phyloP scores from a whole-genome alignment of 2,797 vertebrate species.

The Mareca strepera region DNA sequence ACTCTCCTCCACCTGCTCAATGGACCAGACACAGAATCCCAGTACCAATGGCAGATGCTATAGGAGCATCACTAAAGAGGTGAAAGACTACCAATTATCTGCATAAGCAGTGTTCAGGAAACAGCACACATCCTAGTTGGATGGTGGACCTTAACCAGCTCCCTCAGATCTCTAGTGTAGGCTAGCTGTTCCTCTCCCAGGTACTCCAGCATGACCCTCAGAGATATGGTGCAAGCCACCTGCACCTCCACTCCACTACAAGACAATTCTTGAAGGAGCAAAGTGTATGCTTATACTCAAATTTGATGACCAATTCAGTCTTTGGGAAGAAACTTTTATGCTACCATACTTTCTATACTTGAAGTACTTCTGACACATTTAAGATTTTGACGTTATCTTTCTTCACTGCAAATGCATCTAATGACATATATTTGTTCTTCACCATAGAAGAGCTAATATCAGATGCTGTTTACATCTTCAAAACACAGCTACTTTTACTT shows the following conservation, averaged over 20 bases:
- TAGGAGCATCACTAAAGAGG: neutral
- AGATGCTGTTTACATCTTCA: neutral
- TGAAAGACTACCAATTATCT: neutral
- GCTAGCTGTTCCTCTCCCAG: neutral
- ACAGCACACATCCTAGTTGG: neutral
- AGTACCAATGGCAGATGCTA: neutral
- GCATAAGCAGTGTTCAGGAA: neutral
- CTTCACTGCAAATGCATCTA: neutral
- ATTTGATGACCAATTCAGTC: neutral
- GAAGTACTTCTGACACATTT: accelerated
- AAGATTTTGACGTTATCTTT: neutral
- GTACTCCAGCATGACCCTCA: neutral
- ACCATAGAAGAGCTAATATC: neutral
- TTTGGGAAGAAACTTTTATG: neutral
- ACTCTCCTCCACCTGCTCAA: neutral
- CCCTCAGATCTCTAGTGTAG: neutral
- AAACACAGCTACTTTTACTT: neutral
- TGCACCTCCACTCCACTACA: neutral
- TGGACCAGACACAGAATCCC: neutral
- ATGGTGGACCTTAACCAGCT: neutral
- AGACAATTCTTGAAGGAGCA: neutral
- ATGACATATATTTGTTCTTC: neutral
- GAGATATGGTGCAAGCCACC: neutral
- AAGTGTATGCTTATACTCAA: neutral
- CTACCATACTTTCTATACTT: neutral